Conservation (phyloP, 1,140 invertebrate genomes). For the Adoxophyes honmai region DNA sequence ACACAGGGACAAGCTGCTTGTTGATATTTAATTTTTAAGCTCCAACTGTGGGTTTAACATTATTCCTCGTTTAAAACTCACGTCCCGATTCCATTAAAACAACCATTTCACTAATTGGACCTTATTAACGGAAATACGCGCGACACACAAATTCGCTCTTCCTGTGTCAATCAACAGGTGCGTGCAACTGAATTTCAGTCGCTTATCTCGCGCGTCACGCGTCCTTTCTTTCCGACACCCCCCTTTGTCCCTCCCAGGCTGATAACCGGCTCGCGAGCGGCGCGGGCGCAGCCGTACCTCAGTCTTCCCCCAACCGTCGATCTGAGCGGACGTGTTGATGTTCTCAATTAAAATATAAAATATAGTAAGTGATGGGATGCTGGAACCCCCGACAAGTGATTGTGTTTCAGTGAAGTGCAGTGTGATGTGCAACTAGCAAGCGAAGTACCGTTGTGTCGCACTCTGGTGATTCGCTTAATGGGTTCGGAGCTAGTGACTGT, state of each 20-base stretch:
- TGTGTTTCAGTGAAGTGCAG: constrained; percentile 21
- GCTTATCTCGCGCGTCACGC: constrained; percentile 62
- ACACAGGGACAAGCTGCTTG: no score
- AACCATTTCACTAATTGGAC: no score
- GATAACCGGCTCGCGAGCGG: constrained; percentile 52
- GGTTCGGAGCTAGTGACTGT: constrained; percentile 62
- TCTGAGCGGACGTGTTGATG: constrained; percentile 36
- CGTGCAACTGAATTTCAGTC: constrained; percentile 35
- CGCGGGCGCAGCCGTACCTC: constrained; percentile 57
- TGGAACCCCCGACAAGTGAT: constrained; percentile 20
- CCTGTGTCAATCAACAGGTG: constrained; percentile 23
- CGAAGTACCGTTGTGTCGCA: constrained; percentile 55
- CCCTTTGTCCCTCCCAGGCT: constrained; percentile 54
- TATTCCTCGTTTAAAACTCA: no score
- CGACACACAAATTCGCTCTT: constrained; percentile 15
- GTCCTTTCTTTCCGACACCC: constrained; percentile 52
- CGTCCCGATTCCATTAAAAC: no score
- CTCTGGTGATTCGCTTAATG: constrained; percentile 65
- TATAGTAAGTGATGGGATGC: constrained; percentile 42
- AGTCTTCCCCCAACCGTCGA: constrained; percentile 42
- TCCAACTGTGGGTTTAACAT: no score
- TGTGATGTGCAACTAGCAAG: constrained; percentile 23
- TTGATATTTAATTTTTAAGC: no score
- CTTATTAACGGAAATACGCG: constrained; percentile 15
- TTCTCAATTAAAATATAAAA: constrained; percentile 12